Base-by-base conservation (phyloP, 2,888 invertebrate genomes). In the Eupithecia insigniata region DNA sequence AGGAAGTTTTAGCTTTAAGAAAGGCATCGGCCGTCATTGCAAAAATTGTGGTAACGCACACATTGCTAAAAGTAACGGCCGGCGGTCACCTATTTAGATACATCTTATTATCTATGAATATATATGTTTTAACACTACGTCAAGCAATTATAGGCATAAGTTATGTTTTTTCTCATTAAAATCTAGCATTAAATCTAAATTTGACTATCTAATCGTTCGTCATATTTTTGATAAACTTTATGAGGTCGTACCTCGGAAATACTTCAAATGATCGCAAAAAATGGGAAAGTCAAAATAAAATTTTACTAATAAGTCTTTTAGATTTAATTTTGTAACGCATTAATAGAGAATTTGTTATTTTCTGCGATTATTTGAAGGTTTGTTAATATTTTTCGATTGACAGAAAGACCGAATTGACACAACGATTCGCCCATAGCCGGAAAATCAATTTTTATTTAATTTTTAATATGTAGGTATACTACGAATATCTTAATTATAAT, bases 351-450 rank as follows among this genome's bases (percentile, higher is more conserved):
- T 78, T 72, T 72, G 30, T 69, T 76, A 66, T 75, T 67, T 78
- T 70, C 65, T 74, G 73, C 67, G 62, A 74, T 72, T 76, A 72
- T 73, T 60, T 32, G n/a, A 71, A 70, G 70, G 62, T 61, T 55
- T 72, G 61, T 61, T 69, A 72, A 58, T 71, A 66, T 71, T 77
- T 73, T 72, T 74, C 70, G 75, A 92, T 93, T 92, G 93, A 93
- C 92, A 83, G 89, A 82, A 85, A 90, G 89, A 87, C 87, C 83
- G 88, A 93, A 92, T 92, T 92, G 92, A 92, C 92, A 84, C 81
- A 85, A 86, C 88, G 85, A 88, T 87, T 89, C 87, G 84, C 84
- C 77, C 78, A 76, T 79, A 79, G 67, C 64, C 74, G 77, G 79
- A 79, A 74, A 76, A 74, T 78, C 80, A 78, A 76, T 76, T 77